Base-by-base conservation (phyloP, 2,113 vertebrate genomes). In the Calidris pugnax region DNA sequence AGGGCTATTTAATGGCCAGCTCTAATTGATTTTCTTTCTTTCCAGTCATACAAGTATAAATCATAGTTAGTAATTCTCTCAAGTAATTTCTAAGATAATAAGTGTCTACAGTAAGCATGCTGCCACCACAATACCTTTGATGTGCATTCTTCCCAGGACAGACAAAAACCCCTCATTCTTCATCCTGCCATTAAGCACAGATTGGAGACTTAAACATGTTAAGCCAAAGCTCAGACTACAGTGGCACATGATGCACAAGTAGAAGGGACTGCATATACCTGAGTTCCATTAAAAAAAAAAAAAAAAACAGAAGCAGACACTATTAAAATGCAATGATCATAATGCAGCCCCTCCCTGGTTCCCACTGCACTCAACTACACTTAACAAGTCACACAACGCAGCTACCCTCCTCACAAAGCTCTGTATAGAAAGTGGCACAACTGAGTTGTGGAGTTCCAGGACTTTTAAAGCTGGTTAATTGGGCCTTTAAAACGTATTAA, bases 11-110 rank as follows among this genome's bases (percentile, higher is more conserved):
- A 83, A 79, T 51, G 59, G 47, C 59, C 75, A 84, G 60, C 48
- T 89, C 55, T 90, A 96, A 94, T 26, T 88, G 63, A 92, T 93
- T 96, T 90, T 74, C 55, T 73, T 91, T 80, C 67, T 94, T 93
- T 92, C 67, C 67, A 71, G 57, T 68, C 85, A 66, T 50, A 79
- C 18, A 76, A 69, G 12, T 74, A 90, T 95, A 87, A 91, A 81
- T 75, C 51, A 91, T 43, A 93, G 41, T 77, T 85, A 86, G 95
- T 30, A 86, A 86, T 88, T 69, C 68, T 87, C 71, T 85, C 50
- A 79, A 73, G 68, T 69, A 0, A 71, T 86, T 95, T 81, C 82
- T 73, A 93, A 80, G 67, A 66, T 69, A 84, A 50, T 17, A 55
- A 71, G 41, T 24, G 45, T 76, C 93, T 74, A 12, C 7, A 88